Evolutionary conservation across 2,888 invertebrate genomes (phyloP), one percentile per base, ranked within the genome.

Genomic region (Sarcophaga variegata): DNA sequence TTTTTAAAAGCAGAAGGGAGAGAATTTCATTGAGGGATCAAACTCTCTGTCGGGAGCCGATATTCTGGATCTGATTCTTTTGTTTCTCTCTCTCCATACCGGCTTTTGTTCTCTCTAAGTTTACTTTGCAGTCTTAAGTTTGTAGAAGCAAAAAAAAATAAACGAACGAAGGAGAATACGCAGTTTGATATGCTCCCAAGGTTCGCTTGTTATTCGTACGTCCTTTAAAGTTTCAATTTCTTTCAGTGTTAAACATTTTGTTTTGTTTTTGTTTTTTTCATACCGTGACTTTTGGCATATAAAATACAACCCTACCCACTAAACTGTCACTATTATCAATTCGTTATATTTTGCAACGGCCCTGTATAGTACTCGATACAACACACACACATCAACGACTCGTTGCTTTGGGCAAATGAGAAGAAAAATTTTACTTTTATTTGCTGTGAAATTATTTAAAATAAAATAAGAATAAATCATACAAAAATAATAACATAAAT

Each of bases 281-380:
- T 20, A 49, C n/a, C 10, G 67, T 67, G 64, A 74, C 74, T 76
- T 78, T 69, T 86, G 49, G 49, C 66, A 72, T 78, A 60, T 71
- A 59, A 75, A 76, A 75, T 82, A 60, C 78, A 86, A 84, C 83
- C 20, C 72, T 82, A 14, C 54, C 25, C 37, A 37, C 8, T 37
- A 37, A 49, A 17, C 22, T 67, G 67, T 70, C 64, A 76, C 25
- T 5, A 59, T 54, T 22, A 12, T 14, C 11, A 25, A 75, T 60
- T 83, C 74, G 82, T 83, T 78, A 47, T 20, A 64, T 74, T 78
- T 77, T 12, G 49, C 25, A 82, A 74, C 71, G 66, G 63, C 49
- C 69, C 77, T 85, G 71, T 77, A 77, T 78, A 72, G 27, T 54
- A 85, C 78, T 86, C 85, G 82, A 6, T 75, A n/a, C 37, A 45